These are phyloP conservation scores for Trypoxylus dichotomus DNA, from an alignment of 1,140 invertebrate genomes.

Conservation along the genomic window DNA sequence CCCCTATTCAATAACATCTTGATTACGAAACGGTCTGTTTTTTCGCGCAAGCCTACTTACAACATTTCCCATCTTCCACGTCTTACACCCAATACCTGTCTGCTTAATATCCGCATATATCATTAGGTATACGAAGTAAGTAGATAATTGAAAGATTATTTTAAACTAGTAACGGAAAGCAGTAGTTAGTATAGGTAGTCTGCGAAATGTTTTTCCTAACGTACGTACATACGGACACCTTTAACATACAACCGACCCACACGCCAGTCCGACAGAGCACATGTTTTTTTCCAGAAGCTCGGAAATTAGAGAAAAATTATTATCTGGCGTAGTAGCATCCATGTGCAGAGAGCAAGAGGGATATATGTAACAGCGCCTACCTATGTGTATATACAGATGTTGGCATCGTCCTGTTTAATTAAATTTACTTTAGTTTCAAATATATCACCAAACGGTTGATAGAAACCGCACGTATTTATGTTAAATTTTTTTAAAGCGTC, in stretches of 20 bases:
- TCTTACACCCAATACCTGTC: too few species aligned
- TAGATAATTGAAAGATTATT: not conserved
- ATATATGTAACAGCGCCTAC: not conserved
- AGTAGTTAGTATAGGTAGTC: not conserved
- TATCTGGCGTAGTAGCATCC: not conserved
- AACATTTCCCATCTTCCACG: too few species aligned
- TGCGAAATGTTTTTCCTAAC: not conserved
- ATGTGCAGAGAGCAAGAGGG: not conserved
- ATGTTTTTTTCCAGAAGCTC: not conserved
- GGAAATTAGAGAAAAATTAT: constrained; percentile 7
- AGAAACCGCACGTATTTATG: not conserved
- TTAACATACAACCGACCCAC: not conserved
- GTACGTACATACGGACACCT: not conserved
- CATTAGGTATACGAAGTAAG: not conserved
- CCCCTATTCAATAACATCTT: too few species aligned
- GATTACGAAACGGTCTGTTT: too few species aligned
- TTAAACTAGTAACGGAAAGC: not conserved
- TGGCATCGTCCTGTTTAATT: not conserved
- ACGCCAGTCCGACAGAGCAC: not conserved
- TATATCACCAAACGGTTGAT: not conserved
- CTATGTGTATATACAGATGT: not conserved
- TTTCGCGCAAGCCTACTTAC: too few species aligned
- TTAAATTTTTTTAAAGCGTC: not conserved
- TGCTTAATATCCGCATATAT: too few species aligned
- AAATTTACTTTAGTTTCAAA: constrained; percentile 1